These are phyloP conservation scores for Hippocampus comes DNA, from an alignment of 2,113 vertebrate species.

Conservation along the genomic window DNA sequence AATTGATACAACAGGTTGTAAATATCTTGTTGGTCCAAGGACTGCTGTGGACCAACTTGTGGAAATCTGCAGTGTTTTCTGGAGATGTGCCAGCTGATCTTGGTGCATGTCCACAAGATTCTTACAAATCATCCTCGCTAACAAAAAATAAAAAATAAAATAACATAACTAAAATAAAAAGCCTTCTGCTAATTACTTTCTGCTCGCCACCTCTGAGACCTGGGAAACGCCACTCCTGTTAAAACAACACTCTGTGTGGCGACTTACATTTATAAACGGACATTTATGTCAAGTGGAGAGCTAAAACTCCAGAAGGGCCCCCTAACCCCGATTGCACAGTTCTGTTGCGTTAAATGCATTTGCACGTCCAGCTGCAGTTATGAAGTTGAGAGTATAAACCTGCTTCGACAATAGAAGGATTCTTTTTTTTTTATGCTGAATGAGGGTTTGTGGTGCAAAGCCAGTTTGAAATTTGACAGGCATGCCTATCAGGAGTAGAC, in stretches of 20 bases:
- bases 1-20: not conserved
- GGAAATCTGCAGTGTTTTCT: not conserved
- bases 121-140: not conserved
- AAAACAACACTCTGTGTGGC: not conserved
- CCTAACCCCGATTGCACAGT: not conserved
- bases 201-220: constrained; percentile 5
- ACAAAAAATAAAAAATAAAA: not conserved
- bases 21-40: not conserved
- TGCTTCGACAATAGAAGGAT: not conserved
- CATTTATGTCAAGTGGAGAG: not conserved
- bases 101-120: not conserved
- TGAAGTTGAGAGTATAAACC: not conserved
- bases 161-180: not conserved
- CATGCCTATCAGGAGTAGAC: not conserved
- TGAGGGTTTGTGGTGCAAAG: not conserved
- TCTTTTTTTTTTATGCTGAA: not conserved
- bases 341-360: not conserved
- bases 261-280: not conserved
- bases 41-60: not conserved
- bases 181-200: not conserved
- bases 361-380: not conserved
- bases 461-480: not conserved
- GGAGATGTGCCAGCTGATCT: not conserved
- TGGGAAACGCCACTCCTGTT: constrained; percentile 2
- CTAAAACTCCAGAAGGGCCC: not conserved